phyloP scores from a whole-genome alignment of 2,888 invertebrate species.

The Polymixis flavicincta region DNA sequence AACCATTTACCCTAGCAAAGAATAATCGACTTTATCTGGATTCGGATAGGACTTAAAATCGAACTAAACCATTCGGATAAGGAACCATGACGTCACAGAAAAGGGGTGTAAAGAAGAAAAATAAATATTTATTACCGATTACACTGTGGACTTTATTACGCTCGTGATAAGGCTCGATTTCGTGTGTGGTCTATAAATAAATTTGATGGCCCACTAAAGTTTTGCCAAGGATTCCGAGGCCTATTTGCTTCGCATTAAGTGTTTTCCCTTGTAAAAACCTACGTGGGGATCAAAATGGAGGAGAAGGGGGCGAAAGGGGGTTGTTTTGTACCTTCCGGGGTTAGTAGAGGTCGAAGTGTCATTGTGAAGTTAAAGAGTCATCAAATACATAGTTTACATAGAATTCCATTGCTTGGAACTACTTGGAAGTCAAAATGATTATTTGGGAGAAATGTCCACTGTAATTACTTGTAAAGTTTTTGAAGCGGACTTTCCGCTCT shows the following conservation, averaged over 20 bases:
- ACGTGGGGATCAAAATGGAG: constrained; percentile 27
- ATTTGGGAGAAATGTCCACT: too few species aligned
- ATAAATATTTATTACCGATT: constrained; percentile 48
- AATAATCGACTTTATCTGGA: constrained; percentile 13
- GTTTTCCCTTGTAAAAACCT: constrained; percentile 63
- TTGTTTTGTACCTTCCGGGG: constrained; percentile 50
- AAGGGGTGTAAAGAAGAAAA: constrained; percentile 58
- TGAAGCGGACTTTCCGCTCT: too few species aligned
- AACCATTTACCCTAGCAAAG: constrained; percentile 22
- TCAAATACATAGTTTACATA: not conserved
- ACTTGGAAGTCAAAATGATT: too few species aligned
- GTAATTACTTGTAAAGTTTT: too few species aligned
- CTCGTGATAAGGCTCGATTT: constrained; percentile 45
- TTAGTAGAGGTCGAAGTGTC: constrained; percentile 28
- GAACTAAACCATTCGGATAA: constrained; percentile 3
- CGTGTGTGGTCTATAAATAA: constrained; percentile 63
- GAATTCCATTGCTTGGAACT: constrained; percentile 19
- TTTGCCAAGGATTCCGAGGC: constrained; percentile 52
- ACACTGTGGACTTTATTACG: constrained; percentile 36
- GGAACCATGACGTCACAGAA: constrained; percentile 58
- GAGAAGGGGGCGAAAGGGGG: not conserved
- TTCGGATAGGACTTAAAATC: constrained; percentile 32
- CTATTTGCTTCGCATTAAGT: constrained; percentile 62
- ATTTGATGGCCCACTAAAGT: constrained; percentile 57
- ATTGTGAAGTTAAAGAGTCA: constrained; percentile 14